These are phyloP conservation scores for Rutilus rutilus DNA, from an alignment of 2,113 vertebrate genomes.

Conservation along the genomic window DNA sequence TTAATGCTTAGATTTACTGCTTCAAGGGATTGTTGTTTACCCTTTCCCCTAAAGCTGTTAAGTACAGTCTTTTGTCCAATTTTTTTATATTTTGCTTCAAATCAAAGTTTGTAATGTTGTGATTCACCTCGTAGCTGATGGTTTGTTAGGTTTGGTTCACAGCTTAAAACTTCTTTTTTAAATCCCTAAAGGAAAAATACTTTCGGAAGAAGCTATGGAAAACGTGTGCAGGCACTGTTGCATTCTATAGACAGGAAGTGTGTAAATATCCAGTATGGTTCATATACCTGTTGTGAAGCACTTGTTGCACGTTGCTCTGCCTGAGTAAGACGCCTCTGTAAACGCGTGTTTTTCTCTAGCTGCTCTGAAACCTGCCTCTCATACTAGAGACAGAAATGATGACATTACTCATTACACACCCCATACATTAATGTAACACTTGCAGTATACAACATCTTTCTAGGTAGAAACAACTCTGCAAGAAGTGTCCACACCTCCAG, in stretches of 20 bases:
- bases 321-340: constrained; percentile 85
- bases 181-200: not conserved
- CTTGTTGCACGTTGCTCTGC: constrained; percentile 84
- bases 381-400: constrained; percentile 70
- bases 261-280: not conserved
- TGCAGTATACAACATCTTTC: not conserved
- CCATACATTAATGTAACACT: not conserved
- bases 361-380: constrained; percentile 82
- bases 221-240: not conserved
- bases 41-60: not conserved
- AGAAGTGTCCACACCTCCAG: constrained; percentile 79
- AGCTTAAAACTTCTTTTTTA: not conserved
- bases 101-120: not conserved
- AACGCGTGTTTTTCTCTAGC: constrained; percentile 83
- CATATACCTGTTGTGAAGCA: constrained; percentile 85
- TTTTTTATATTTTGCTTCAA: not conserved
- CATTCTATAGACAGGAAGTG: not conserved
- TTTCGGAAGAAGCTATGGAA: not conserved
- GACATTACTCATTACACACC: not conserved
- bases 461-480: not conserved
- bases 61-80: not conserved
- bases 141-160: not conserved
- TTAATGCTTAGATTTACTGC: not conserved
- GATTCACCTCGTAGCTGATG: not conserved
- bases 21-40: not conserved